Conservation (phyloP, 2,113 vertebrate species). For the Sterrhoptilus dennistouni region DNA sequence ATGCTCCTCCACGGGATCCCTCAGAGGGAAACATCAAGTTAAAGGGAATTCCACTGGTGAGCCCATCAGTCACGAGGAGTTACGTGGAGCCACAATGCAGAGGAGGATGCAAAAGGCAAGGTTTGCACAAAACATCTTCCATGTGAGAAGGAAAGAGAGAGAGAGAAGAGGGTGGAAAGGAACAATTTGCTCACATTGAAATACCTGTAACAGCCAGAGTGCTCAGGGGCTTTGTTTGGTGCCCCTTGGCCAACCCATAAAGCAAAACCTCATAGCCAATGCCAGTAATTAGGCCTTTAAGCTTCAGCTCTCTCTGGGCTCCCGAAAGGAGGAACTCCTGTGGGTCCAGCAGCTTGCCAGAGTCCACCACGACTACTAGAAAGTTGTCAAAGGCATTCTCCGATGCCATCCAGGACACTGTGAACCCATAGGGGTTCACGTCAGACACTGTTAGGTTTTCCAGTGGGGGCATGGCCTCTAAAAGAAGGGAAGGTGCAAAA, state of each 20-base stretch:
- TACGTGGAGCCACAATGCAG: slow-evolving; percentile 39
- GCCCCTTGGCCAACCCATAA: slow-evolving; percentile 88
- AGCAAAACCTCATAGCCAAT: slow-evolving; percentile 85
- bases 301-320: slow-evolving; percentile 77
- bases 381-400: slow-evolving; percentile 89
- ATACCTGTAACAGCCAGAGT: slow-evolving; percentile 94
- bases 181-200: slow-evolving; percentile 57
- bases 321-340: slow-evolving; percentile 83
- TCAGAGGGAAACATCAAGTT: neutral
- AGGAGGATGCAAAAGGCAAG: slow-evolving; percentile 61
- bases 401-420: slow-evolving; percentile 81
- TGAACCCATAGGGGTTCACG: slow-evolving; percentile 86
- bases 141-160: neutral
- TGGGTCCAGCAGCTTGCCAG: slow-evolving; percentile 93
- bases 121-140: slow-evolving; percentile 1
- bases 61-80: neutral
- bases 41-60: neutral
- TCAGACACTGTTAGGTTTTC: slow-evolving; percentile 93
- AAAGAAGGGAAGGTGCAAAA: slow-evolving; percentile 76
- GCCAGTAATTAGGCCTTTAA: slow-evolving; percentile 83
- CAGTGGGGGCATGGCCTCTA: slow-evolving; percentile 91
- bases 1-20: neutral
- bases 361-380: slow-evolving; percentile 91
- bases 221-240: slow-evolving; percentile 87
- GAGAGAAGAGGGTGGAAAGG: neutral